Evolutionary conservation across 2,113 vertebrate species (phyloP).

Genomic region (Charadrius vociferus): DNA sequence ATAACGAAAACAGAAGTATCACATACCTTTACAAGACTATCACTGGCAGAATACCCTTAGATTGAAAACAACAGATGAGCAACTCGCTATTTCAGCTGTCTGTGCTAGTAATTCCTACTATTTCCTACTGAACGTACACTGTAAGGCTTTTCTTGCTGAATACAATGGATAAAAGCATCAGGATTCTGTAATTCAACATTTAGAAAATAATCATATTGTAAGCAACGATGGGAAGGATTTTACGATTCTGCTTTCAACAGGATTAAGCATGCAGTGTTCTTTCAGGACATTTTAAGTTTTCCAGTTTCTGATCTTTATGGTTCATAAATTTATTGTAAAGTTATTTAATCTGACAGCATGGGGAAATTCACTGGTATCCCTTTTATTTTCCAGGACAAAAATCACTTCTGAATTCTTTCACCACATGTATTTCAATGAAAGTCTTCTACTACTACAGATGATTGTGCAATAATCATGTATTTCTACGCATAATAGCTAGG

Average conservation of each 20-base stretch:
- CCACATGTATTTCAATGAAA: not conserved
- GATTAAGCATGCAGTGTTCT: not conserved
- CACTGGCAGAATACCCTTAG: not conserved
- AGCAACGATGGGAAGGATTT: not conserved
- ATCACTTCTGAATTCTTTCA: not conserved
- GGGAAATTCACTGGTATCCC: conserved; percentile 33
- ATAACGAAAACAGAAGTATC: not conserved
- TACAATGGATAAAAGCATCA: not conserved
- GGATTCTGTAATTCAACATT: not conserved
- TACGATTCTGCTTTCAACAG: not conserved
- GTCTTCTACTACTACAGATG: not conserved
- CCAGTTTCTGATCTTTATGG: conserved; percentile 2
- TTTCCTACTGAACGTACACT: not conserved
- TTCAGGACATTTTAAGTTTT: not conserved
- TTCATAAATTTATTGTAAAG: conserved; percentile 18
- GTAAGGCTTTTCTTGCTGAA: not conserved
- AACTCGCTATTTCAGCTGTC: not conserved
- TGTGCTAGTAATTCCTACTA: not conserved
- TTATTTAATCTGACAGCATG: conserved; percentile 14
- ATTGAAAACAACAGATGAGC: not conserved
- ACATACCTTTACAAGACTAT: not conserved
- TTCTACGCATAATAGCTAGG: not conserved
- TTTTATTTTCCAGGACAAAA: conserved; percentile 38
- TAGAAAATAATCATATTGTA: conserved; percentile 9
- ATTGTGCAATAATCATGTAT: not conserved